Conservation (phyloP, 2,113 vertebrate genomes). For the Gobius niger region DNA sequence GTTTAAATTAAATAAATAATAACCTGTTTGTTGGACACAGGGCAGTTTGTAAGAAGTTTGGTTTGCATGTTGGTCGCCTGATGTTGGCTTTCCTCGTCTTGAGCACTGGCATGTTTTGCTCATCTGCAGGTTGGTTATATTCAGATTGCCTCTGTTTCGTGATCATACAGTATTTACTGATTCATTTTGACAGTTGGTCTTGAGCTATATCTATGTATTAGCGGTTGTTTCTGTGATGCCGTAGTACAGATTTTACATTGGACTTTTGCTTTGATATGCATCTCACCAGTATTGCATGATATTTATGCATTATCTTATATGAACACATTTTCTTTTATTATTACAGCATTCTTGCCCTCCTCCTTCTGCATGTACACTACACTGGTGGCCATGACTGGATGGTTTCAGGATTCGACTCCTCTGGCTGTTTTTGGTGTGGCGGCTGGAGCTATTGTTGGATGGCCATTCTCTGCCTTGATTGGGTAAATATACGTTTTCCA, state of each 20-base stretch:
- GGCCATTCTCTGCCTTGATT: slow-evolving; percentile 92
- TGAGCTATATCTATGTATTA: not conserved
- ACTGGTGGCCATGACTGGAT: slow-evolving; percentile 91
- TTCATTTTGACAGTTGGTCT: not conserved
- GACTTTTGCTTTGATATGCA: not conserved
- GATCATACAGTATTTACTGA: not conserved
- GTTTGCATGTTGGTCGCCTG: slow-evolving; percentile 91
- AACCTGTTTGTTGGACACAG: slow-evolving; percentile 66
- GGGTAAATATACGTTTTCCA: slow-evolving; percentile 76
- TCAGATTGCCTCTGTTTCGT: not conserved
- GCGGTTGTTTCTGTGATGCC: no score
- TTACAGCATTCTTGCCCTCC: slow-evolving; percentile 91
- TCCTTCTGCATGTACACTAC: slow-evolving; percentile 98
- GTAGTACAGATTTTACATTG: no score
- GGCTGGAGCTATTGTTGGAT: slow-evolving; percentile 88
- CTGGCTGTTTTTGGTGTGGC: slow-evolving; percentile 89
- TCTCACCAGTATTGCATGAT: not conserved
- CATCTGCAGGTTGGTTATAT: slow-evolving; percentile 85
- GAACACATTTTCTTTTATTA: not conserved
- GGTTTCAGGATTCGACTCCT: slow-evolving; percentile 90
- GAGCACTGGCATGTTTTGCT: slow-evolving; percentile 97
- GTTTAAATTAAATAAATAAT: not conserved
- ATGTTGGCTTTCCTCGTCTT: slow-evolving; percentile 95
- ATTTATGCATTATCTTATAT: not conserved
- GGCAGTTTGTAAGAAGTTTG: slow-evolving; percentile 98